phyloP scores from a whole-genome alignment of 2,113 vertebrate species.

The Petroica traversi region DNA sequence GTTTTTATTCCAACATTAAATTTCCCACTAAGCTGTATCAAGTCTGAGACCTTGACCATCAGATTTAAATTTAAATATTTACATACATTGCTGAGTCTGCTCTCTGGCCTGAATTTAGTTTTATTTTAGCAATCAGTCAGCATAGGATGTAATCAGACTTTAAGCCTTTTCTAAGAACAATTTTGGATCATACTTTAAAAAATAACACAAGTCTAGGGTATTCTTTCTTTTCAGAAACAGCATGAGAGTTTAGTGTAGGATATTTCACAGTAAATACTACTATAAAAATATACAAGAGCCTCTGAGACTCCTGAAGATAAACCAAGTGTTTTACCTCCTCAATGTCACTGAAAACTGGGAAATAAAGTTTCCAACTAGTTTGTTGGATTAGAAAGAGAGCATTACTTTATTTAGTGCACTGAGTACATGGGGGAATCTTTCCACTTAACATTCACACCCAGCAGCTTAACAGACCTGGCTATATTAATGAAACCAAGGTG shows the following conservation, averaged over 20 bases:
- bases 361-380: not conserved
- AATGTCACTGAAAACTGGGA: not conserved
- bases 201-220: not conserved
- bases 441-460: not conserved
- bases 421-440: not conserved
- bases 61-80: not conserved
- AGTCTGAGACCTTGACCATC: not conserved
- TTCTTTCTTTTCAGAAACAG: not conserved
- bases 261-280: not conserved
- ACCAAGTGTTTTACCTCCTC: not conserved
- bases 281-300: not conserved
- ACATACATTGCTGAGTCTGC: not conserved
- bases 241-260: not conserved
- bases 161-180: not conserved
- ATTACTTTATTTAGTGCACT: not conserved
- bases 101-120: not conserved
- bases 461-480: not conserved
- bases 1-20: not conserved
- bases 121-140: not conserved
- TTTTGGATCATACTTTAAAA: not conserved
- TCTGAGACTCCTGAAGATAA: not conserved
- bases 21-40: not conserved
- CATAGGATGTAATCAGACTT: not conserved
- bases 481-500: not conserved
- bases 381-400: not conserved